phyloP scores from a whole-genome alignment of 2,888 invertebrate genomes.

The Acanthopleura granulata region DNA sequence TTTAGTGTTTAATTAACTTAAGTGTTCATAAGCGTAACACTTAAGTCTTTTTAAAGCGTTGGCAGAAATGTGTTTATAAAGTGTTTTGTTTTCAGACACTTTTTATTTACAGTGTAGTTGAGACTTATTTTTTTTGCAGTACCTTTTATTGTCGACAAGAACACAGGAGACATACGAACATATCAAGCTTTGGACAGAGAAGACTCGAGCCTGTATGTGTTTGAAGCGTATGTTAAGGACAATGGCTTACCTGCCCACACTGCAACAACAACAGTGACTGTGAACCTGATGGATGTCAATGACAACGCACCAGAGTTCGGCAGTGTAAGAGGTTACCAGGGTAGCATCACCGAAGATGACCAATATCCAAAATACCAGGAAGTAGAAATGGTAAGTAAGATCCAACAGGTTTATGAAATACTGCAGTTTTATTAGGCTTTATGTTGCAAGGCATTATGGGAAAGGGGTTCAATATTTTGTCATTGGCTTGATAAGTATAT shows the following conservation, averaged over 20 bases:
- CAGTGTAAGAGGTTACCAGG: not conserved
- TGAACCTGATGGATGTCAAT: conserved; percentile 82
- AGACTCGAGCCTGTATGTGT: not conserved
- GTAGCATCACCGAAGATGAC: conserved; percentile 18
- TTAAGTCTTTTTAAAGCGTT: too few species aligned
- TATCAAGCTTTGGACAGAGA: conserved; percentile 19
- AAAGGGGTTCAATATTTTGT: too few species aligned
- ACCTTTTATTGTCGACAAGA: conserved; percentile 21
- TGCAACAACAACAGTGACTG: conserved; percentile 23
- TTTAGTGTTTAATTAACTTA: too few species aligned
- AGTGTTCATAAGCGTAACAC: too few species aligned
- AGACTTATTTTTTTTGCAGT: conserved; percentile 20
- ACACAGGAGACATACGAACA: conserved; percentile 13
- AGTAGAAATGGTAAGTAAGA: conserved; percentile 9
- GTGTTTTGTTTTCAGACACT: too few species aligned
- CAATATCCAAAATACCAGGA: conserved; percentile 5
- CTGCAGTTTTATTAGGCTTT: not conserved
- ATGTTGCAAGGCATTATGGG: too few species aligned
- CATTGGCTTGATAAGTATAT: too few species aligned
- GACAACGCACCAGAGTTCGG: conserved; percentile 91
- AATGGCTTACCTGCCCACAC: conserved; percentile 26
- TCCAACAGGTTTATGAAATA: not conserved
- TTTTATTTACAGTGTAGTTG: too few species aligned
- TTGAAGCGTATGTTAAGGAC: conserved; percentile 22
- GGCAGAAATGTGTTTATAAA: too few species aligned